Evolutionary conservation across 2,797 vertebrate species (phyloP).

Genomic region (Sebastiscus tertius): DNA sequence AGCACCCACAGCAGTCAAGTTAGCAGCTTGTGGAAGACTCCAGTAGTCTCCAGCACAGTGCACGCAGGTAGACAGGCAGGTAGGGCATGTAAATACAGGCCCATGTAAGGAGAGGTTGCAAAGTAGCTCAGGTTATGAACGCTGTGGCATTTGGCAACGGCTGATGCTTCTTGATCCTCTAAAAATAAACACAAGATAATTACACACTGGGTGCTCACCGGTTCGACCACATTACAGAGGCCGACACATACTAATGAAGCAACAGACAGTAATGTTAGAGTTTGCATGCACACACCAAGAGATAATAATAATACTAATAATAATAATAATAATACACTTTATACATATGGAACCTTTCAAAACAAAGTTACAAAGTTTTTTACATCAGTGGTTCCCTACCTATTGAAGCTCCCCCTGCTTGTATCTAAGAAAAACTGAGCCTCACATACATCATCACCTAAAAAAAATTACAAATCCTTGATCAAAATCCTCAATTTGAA

Average conservation of each 20-base stretch:
- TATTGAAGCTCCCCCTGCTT: too few relatives aligned
- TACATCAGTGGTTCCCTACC: too few relatives aligned
- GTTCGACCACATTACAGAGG: background rate
- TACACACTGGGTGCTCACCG: background rate
- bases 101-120: background rate
- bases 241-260: background rate
- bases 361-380: background rate
- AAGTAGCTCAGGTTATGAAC: background rate
- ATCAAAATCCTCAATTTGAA: too few relatives aligned
- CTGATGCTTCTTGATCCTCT: background rate
- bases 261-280: background rate
- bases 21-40: too few relatives aligned
- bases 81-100: background rate
- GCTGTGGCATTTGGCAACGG: background rate
- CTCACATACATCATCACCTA: too few relatives aligned
- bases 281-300: background rate
- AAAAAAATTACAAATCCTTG: too few relatives aligned
- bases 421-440: too few relatives aligned
- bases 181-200: background rate
- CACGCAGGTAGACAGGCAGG: too few relatives aligned
- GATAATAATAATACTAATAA: background rate
- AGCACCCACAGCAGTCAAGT: too few relatives aligned
- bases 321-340: background rate
- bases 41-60: too few relatives aligned
- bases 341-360: background rate